Evolutionary conservation across 30 jellyfish, hydroid and myxozoan species (phyloP).

Genomic region (Catostylus mosaicus): DNA sequence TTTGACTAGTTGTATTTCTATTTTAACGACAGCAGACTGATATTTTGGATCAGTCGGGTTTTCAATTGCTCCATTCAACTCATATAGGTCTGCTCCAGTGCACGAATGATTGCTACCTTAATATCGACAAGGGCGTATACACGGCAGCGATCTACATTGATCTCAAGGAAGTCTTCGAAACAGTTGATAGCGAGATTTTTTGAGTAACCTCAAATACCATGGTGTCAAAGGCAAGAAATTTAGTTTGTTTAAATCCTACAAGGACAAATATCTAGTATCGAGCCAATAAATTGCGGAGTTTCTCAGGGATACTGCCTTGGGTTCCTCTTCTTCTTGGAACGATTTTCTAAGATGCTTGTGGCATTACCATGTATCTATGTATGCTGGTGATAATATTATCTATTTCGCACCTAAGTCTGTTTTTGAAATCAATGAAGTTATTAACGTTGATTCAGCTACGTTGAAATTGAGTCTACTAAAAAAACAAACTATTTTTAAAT

Average conservation of each 20-base stretch:
- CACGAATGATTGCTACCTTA: slow-evolving; percentile 63
- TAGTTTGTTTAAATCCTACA: slow-evolving; percentile 40
- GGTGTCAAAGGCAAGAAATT: slow-evolving; percentile 59
- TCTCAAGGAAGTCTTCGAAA: slow-evolving; percentile 60
- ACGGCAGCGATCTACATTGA: slow-evolving; percentile 59
- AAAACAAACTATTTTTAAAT: too few species aligned
- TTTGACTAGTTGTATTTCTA: slow-evolving; percentile 49
- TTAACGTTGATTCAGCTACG: too few species aligned
- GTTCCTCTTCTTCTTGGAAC: too few species aligned
- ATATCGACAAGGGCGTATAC: slow-evolving; percentile 45
- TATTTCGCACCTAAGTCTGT: too few species aligned
- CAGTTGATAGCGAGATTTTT: too few species aligned
- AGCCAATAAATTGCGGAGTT: slow-evolving; percentile 33
- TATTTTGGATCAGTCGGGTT: slow-evolving; percentile 56
- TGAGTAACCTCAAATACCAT: slow-evolving; percentile 49
- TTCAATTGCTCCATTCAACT: slow-evolving; percentile 43
- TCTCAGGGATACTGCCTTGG: too few species aligned
- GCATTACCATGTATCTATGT: too few species aligned
- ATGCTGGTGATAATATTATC: too few species aligned
- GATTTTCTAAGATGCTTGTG: too few species aligned
- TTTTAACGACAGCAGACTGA: slow-evolving; percentile 46
- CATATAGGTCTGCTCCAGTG: slow-evolving; percentile 52
- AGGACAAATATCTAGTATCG: slow-evolving; percentile 47
- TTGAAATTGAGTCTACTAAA: too few species aligned
- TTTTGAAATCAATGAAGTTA: too few species aligned